A percentile compares a stretch with the other conserved stretches of the same genome.
Evolutionary conservation across 2,797 vertebrate genomes (phyloP).

Genomic region (Odontamblyopus lacepedii): DNA sequence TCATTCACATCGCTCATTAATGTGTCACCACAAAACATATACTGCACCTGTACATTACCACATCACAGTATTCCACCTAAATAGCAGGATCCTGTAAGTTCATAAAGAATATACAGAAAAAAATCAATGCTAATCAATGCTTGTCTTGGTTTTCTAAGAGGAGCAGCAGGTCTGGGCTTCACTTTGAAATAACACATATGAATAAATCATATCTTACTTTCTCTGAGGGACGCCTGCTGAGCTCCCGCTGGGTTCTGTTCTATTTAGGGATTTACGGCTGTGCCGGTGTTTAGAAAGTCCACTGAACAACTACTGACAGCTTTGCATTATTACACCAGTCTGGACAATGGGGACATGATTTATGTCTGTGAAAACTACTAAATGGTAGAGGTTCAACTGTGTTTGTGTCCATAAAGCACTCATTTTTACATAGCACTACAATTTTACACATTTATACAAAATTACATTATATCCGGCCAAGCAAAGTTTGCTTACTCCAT

Average conservation of each 20-base stretch:
- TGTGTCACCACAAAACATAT: background rate
- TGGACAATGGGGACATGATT: background rate
- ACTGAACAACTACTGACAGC: background rate
- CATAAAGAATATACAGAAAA: background rate
- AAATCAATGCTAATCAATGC: constrained; percentile 16
- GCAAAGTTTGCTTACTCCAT: background rate
- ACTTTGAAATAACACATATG: constrained; percentile 18
- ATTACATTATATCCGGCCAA: background rate
- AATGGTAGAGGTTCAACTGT: background rate
- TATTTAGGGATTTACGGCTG: constrained; percentile 1
- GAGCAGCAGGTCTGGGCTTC: constrained; percentile 14
- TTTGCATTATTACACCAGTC: background rate
- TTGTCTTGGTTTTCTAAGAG: background rate
- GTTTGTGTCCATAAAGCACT: too few relatives aligned
- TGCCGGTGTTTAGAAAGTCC: constrained; percentile 3
- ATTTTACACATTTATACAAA: background rate
- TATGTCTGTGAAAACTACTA: background rate
- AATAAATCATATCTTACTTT: constrained; percentile 27
- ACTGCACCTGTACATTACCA: background rate
- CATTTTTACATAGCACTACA: background rate
- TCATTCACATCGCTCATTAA: background rate
- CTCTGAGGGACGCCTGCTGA: background rate
- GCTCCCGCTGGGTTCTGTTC: constrained; percentile 7
- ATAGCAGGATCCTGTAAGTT: background rate
- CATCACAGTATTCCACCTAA: background rate